phyloP scores from a whole-genome alignment of 2,113 vertebrate genomes.

The Micronycteris hirsuta region DNA sequence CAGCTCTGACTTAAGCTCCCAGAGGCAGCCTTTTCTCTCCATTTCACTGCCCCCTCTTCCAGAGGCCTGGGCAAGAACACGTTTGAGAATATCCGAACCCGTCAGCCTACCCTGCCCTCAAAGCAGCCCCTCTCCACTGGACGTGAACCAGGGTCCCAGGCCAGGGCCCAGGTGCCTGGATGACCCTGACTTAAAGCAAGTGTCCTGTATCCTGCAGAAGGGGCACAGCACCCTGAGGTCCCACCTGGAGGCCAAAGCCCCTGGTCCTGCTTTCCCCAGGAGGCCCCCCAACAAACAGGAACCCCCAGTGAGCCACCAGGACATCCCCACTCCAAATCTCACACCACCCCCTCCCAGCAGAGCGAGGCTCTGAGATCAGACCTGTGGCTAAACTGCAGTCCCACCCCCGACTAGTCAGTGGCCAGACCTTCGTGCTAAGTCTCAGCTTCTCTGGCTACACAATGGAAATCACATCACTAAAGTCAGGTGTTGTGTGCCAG shows the following conservation, averaged over 20 bases:
- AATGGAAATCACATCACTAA: neutral
- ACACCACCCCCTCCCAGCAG: neutral
- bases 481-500: neutral
- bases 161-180: neutral
- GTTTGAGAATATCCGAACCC: neutral
- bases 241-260: neutral
- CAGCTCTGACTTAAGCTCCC: neutral
- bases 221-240: neutral
- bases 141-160: neutral
- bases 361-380: neutral
- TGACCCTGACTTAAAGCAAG: neutral
- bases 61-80: neutral
- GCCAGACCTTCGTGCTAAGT: neutral
- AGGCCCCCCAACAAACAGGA: neutral
- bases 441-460: neutral
- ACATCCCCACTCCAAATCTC: neutral
- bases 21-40: neutral
- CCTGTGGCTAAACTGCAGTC: neutral
- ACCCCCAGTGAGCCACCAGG: accelerated
- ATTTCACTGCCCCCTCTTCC: neutral
- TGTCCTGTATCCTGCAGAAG: neutral
- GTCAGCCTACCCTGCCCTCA: neutral
- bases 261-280: neutral
- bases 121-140: neutral
- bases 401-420: neutral